Conservation (phyloP, 2,113 vertebrate species). For the Megaleporinus macrocephalus region DNA sequence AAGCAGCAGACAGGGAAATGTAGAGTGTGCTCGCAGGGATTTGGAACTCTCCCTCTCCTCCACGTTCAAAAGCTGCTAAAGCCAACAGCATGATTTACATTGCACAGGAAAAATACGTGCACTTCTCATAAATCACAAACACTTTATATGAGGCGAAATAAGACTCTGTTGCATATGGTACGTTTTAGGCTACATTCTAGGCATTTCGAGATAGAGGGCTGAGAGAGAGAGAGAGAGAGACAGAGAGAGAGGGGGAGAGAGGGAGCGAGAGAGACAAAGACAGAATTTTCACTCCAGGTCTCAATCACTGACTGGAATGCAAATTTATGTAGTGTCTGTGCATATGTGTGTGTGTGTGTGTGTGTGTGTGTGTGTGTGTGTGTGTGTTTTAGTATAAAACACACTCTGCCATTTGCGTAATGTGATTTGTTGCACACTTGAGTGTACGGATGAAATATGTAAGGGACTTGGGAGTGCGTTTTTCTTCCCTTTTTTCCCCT, state of each 20-base stretch:
- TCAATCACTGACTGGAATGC: constrained; percentile 68
- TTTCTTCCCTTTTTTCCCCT: constrained; percentile 23
- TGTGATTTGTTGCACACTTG: constrained; percentile 66
- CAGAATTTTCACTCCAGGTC: constrained; percentile 70
- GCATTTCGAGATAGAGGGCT: constrained; percentile 61
- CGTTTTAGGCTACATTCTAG: constrained; percentile 72
- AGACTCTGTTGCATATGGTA: constrained; percentile 70
- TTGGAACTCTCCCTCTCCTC: constrained; percentile 51
- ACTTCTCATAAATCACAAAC: constrained; percentile 74
- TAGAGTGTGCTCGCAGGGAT: constrained; percentile 64
- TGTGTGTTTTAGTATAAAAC: constrained; percentile 41
- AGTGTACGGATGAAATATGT: constrained; percentile 56
- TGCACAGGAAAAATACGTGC: constrained; percentile 71
- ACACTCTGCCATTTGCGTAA: constrained; percentile 61
- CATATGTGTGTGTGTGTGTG: too few relatives aligned
- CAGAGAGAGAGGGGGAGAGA: constrained; percentile 64
- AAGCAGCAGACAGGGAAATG: constrained; percentile 63
- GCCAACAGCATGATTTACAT: constrained; percentile 74
- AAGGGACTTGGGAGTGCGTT: constrained; percentile 49
- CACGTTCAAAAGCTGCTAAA: constrained; percentile 54
- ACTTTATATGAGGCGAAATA: constrained; percentile 76
- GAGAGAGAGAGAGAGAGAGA: constrained; percentile 8
- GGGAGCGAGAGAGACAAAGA: constrained; percentile 67
- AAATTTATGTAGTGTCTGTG: constrained; percentile 58
- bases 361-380: too few relatives aligned